phyloP scores from a whole-genome alignment of 2,888 invertebrate species.

The Harpalus rufipes region DNA sequence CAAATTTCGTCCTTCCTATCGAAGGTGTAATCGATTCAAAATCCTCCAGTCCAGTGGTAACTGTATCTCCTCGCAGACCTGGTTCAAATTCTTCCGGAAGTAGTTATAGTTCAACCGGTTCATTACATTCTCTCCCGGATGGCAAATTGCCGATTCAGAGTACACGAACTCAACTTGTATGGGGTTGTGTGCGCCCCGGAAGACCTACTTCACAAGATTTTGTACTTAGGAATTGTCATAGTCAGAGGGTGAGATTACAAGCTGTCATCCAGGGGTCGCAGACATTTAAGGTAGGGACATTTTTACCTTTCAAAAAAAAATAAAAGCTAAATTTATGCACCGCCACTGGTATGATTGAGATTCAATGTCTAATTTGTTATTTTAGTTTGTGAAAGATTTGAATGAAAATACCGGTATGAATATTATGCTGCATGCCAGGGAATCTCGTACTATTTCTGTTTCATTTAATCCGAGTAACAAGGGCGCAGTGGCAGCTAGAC shows the following conservation, averaged over 20 bases:
- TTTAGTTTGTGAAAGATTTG: conserved; percentile 71
- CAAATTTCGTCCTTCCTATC: conserved; percentile 48
- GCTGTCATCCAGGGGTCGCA: conserved; percentile 77
- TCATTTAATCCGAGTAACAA: conserved; percentile 79
- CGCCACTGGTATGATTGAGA: no score
- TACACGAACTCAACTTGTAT: conserved; percentile 80
- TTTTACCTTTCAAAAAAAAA: no score
- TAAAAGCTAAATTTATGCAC: no score
- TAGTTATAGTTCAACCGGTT: conserved; percentile 9
- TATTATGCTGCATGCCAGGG: conserved; percentile 79
- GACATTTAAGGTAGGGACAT: conserved; percentile 75
- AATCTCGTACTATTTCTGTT: conserved; percentile 79
- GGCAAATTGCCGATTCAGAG: conserved; percentile 79
- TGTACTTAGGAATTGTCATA: conserved; percentile 80
- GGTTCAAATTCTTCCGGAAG: background rate
- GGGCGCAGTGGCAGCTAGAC: conserved; percentile 79
- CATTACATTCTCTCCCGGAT: conserved; percentile 67
- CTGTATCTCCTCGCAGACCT: conserved; percentile 9
- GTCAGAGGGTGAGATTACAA: conserved; percentile 80
- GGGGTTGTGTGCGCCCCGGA: conserved; percentile 81
- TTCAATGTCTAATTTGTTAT: conserved; percentile 4
- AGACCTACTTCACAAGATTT: conserved; percentile 79
- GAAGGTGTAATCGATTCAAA: conserved; percentile 41
- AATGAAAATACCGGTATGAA: conserved; percentile 74
- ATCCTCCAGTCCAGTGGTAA: background rate